Conservation (phyloP, 2,888 invertebrate species). For the Pterobdella sp. region DNA sequence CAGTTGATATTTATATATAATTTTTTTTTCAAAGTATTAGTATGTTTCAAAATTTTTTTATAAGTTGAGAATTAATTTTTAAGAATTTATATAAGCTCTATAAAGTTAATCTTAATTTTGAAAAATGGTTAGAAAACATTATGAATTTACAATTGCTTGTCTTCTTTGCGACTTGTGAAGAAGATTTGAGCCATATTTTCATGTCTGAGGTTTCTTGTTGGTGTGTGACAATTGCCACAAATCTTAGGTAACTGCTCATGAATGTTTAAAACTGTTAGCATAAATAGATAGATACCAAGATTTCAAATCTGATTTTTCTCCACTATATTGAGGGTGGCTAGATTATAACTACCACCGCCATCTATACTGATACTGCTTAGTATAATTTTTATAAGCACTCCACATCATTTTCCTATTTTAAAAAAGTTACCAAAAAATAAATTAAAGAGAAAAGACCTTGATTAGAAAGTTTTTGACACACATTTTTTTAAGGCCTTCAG, state of each 20-base stretch:
- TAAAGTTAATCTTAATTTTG: background rate
- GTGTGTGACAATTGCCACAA: background rate
- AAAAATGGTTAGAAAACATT: background rate
- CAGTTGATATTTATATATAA: background rate
- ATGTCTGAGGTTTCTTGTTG: background rate
- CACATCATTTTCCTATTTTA: background rate
- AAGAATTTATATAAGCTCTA: background rate
- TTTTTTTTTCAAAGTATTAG: background rate
- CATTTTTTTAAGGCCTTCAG: constrained; percentile 1
- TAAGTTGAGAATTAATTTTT: background rate
- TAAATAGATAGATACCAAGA: background rate
- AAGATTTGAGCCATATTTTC: background rate
- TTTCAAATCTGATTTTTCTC: too few relatives aligned
- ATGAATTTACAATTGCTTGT: constrained; percentile 11
- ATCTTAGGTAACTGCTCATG: background rate
- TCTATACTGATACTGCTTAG: background rate
- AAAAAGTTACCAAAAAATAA: background rate
- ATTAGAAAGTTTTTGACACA: background rate
- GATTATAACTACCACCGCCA: constrained; percentile 13
- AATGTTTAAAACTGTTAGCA: background rate
- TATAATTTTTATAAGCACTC: background rate
- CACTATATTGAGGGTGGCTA: background rate
- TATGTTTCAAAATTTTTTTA: too few relatives aligned
- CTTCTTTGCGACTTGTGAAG: constrained; percentile 1
- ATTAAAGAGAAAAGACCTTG: background rate